Conservation (phyloP, 2,113 vertebrate genomes). For the Eclectus roratus region DNA sequence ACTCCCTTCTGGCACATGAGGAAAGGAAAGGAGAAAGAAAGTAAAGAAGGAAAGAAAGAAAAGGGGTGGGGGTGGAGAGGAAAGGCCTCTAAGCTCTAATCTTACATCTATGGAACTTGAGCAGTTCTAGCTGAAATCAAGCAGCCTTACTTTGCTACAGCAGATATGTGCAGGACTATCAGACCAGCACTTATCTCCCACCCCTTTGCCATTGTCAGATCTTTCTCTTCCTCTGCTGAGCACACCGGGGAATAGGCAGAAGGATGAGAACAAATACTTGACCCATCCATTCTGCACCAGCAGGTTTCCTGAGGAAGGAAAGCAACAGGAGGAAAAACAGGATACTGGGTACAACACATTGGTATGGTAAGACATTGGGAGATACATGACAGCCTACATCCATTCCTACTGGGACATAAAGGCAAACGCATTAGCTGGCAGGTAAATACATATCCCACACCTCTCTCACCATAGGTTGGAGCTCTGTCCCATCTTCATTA, state of each 20-base stretch:
- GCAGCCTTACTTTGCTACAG: background rate
- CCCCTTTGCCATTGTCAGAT: background rate
- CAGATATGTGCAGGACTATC: background rate
- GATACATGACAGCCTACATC: background rate
- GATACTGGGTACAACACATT: background rate
- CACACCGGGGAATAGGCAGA: background rate
- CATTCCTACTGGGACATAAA: background rate
- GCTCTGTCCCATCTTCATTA: constrained; percentile 72
- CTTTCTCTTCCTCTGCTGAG: background rate
- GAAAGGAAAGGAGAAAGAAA: background rate
- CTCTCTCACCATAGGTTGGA: constrained; percentile 63
- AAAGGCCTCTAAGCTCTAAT: background rate
- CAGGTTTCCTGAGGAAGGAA: background rate
- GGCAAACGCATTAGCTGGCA: background rate
- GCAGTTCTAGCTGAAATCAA: background rate
- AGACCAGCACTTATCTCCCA: background rate
- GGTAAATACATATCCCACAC: background rate
- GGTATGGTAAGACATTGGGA: background rate
- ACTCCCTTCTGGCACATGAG: background rate
- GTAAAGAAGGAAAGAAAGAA: background rate
- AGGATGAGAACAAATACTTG: background rate
- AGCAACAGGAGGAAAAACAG: background rate
- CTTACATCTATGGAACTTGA: background rate
- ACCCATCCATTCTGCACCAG: background rate
- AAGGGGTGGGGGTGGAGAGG: background rate